Conservation (phyloP, 92 coral and sea anemone genomes). For the Heteractis magnifica region DNA sequence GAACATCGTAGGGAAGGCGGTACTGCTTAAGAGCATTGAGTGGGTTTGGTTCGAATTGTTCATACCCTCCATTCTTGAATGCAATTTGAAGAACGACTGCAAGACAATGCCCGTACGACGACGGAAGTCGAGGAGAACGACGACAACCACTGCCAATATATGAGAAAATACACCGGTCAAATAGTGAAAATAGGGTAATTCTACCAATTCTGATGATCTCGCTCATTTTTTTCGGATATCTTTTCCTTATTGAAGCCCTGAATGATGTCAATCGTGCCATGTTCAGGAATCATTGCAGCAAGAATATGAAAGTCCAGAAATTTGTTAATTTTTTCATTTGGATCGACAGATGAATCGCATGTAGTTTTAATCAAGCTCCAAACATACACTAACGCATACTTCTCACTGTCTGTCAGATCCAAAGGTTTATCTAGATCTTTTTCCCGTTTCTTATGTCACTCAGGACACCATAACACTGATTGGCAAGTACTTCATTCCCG, state of each 20-base stretch:
- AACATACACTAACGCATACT: conserved; percentile 25
- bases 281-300: too few species aligned
- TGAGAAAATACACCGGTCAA: too few species aligned
- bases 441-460: neutral
- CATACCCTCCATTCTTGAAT: neutral
- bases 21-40: neutral
- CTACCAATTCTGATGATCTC: neutral
- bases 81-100: neutral
- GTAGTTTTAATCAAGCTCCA: neutral
- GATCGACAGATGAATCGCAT: neutral
- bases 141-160: neutral
- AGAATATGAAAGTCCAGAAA: neutral
- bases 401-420: conserved; percentile 31
- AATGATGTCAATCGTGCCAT: too few species aligned
- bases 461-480: conserved; percentile 7
- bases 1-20: neutral
- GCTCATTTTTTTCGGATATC: too few species aligned
- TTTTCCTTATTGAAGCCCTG: too few species aligned
- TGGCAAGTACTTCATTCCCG: conserved; percentile 22
- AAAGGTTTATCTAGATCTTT: conserved; percentile 12
- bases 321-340: neutral
- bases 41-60: neutral
- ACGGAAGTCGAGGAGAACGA: neutral
- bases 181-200: neutral
- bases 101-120: neutral